phyloP scores from a whole-genome alignment of 1,140 invertebrate species.

The Bombus balteatus region DNA sequence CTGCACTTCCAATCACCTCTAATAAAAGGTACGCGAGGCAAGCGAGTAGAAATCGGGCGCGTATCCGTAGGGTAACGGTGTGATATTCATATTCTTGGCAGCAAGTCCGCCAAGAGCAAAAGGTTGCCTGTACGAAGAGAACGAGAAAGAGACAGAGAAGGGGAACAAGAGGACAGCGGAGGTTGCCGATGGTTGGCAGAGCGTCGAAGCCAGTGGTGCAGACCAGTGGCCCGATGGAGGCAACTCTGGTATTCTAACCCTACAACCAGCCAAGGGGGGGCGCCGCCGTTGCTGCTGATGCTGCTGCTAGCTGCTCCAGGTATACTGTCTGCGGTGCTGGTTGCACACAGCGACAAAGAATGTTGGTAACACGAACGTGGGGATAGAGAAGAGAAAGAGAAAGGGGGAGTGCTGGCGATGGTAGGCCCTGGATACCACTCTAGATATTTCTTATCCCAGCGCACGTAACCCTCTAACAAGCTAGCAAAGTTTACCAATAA shows the following conservation, averaged over 20 bases:
- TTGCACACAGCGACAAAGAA: constrained; percentile 60
- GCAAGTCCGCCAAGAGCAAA: constrained; percentile 48
- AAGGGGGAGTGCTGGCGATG: neutral
- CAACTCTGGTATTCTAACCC: constrained; percentile 75
- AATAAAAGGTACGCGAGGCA: constrained; percentile 17
- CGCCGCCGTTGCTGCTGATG: constrained; percentile 34
- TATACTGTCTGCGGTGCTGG: constrained; percentile 51
- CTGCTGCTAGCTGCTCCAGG: constrained; percentile 33
- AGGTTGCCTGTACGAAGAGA: constrained; percentile 16
- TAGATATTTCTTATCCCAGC: constrained; percentile 81
- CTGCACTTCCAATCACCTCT: neutral
- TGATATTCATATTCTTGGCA: constrained; percentile 76
- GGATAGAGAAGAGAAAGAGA: neutral
- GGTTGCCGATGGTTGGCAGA: constrained; percentile 67
- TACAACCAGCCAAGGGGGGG: constrained; percentile 68
- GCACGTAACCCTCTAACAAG: constrained; percentile 82
- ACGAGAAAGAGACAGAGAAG: constrained; percentile 46
- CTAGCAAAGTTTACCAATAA: constrained; percentile 83
- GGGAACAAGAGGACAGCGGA: constrained; percentile 45
- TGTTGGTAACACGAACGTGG: constrained; percentile 55
- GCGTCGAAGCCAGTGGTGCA: constrained; percentile 79
- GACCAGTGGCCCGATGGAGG: constrained; percentile 77
- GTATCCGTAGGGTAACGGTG: constrained; percentile 43
- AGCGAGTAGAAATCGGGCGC: constrained; percentile 16
- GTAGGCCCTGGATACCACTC: constrained; percentile 57